Conservation (phyloP, 2,888 invertebrate genomes). For the Syrphus vitripennis region DNA sequence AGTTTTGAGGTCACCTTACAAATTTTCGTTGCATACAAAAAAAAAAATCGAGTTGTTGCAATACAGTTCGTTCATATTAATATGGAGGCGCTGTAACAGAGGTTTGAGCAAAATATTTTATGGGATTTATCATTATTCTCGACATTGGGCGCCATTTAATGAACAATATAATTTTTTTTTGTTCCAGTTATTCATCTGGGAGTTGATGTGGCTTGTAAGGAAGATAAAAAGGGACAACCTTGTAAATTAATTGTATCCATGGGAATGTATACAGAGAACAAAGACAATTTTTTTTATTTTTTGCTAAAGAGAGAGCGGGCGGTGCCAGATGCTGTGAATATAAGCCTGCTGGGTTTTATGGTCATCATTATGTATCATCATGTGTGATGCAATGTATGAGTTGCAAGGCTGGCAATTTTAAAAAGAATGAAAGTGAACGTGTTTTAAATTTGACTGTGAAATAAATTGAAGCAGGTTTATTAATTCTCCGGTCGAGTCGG, state of each 20-base stretch:
- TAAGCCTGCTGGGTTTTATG: slow-evolving; percentile 5
- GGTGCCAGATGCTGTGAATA: neutral
- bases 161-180: slow-evolving; percentile 35
- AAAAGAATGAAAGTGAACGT: slow-evolving; percentile 48
- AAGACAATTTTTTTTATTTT: slow-evolving; percentile 21
- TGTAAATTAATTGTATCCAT: slow-evolving; percentile 59
- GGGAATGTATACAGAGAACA: slow-evolving; percentile 47
- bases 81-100: neutral
- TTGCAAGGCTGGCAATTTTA: neutral
- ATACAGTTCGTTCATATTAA: neutral
- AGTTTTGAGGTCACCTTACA: slow-evolving; percentile 53
- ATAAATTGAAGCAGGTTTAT: neutral
- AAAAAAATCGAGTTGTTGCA: slow-evolving; percentile 11
- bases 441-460: too few species aligned
- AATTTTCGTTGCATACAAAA: neutral
- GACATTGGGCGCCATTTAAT: slow-evolving; percentile 38
- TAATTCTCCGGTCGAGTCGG: too few species aligned
- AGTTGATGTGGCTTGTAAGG: slow-evolving; percentile 12
- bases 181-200: slow-evolving; percentile 35
- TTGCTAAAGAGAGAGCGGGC: neutral
- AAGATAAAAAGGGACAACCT: slow-evolving; percentile 45
- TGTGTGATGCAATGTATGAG: slow-evolving; percentile 7
- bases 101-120: neutral
- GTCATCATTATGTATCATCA: slow-evolving; percentile 13
- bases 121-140: slow-evolving; percentile 54